Base-by-base conservation (phyloP, 2,797 vertebrate species). In the Melanotaenia nigrans region DNA sequence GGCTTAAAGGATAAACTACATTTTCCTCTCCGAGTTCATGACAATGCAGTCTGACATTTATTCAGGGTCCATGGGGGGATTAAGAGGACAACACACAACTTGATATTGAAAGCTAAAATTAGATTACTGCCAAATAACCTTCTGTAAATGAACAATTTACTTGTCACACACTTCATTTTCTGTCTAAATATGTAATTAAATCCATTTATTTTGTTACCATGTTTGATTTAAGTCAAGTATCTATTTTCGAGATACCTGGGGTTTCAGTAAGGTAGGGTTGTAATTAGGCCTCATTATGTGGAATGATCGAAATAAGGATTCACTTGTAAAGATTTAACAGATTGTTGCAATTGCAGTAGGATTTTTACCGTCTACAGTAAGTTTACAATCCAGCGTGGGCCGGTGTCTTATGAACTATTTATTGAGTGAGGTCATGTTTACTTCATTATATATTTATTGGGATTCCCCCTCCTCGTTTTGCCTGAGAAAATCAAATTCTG, bases 401-500 rank as follows among this genome's bases (percentile, higher is more conserved):
- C 87, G 88, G 91, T 85, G 80, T 93, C 92, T 94, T 94, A 95
- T 95, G 90, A 95, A 95, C 88, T 95, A 96, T 96, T 96, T 96
- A 96, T 96, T 95, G 95, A 95, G 95, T 95, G 92, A 96, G 96
- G 94, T 95, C 96, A 96, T 96, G 95, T 97, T 97, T 98, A 97
- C 95, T 94, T 96, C 89, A 92, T 96, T 97, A 96, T 95, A 96
- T 97, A 97, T 97, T 98, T 97, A 97, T 97, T 95, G 96, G 96
- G 95, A 96, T 96, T 96, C 95, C 95, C 77, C 90, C 92, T 87
- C 87, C 84, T 90, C 77, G 83, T 93, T 94, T 92, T 92, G 89
- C 91, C 90, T 88, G 91, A 94, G 92, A 94, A 95, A 94, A 94
- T 94, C 92, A 83, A 90, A 93, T 92, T 92, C 84, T 92, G 89